Conservation (phyloP, 2,113 vertebrate genomes). For the Nothobranchius furzeri region DNA sequence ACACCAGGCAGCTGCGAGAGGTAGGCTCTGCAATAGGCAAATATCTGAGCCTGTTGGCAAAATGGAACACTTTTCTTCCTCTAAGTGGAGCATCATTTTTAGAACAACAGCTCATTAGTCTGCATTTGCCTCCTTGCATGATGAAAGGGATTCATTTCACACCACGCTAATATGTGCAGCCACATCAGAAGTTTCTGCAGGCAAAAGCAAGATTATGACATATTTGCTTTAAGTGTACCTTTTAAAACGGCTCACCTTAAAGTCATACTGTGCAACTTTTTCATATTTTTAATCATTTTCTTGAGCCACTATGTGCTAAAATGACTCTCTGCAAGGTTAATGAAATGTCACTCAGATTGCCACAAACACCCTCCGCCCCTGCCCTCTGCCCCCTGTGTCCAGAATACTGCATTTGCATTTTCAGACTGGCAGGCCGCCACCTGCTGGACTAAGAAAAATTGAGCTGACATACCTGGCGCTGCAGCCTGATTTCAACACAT, state of each 20-base stretch:
- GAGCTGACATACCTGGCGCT: too few relatives aligned
- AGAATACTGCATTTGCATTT: too few relatives aligned
- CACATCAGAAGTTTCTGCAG: conserved; percentile 12
- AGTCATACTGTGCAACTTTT: too few relatives aligned
- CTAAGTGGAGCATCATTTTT: conserved; percentile 32
- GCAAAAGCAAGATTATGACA: conserved; percentile 4
- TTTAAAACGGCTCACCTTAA: not conserved
- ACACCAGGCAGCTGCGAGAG: conserved; percentile 53
- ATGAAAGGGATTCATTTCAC: conserved; percentile 31
- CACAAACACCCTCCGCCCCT: too few relatives aligned
- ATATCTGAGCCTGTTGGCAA: conserved; percentile 50
- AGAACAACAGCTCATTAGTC: conserved; percentile 19
- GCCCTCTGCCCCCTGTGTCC: too few relatives aligned
- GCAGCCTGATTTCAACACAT: too few relatives aligned
- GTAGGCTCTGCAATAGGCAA: conserved; percentile 45
- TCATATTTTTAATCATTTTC: too few relatives aligned
- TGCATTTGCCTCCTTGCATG: conserved; percentile 20
- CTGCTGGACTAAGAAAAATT: too few relatives aligned
- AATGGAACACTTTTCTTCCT: conserved; percentile 60
- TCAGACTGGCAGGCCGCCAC: too few relatives aligned
- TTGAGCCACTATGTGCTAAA: too few relatives aligned
- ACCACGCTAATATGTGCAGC: conserved; percentile 11
- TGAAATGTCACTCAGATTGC: too few relatives aligned
- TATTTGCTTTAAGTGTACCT: conserved; percentile 21
- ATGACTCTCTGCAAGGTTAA: too few relatives aligned